Evolutionary conservation across 2,888 invertebrate species (phyloP).

Genomic region (Drosophila lacicola): DNA sequence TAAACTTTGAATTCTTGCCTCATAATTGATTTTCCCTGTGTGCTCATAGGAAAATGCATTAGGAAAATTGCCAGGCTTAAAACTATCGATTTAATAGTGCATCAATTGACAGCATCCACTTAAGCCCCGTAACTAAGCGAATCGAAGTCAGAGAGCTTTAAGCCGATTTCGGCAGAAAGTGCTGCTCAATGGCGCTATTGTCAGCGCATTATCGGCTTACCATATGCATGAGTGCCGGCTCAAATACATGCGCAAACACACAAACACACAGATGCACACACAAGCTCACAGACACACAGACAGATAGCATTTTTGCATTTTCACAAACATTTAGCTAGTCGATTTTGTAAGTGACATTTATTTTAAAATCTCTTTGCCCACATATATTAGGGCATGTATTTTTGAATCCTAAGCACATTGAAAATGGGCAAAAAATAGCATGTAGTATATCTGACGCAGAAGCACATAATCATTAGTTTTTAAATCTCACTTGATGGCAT

Average conservation of each 20-base stretch:
- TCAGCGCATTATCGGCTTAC: slow-evolving; percentile 74
- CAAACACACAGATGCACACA: not conserved
- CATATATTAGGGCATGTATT: not conserved
- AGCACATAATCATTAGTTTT: too few relatives aligned
- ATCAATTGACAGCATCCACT: slow-evolving; percentile 51
- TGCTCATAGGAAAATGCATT: not conserved
- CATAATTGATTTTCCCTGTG: not conserved
- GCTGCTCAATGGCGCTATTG: slow-evolving; percentile 67
- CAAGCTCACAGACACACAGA: not conserved
- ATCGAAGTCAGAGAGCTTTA: slow-evolving; percentile 72
- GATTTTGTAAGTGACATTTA: not conserved
- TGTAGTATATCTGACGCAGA: slow-evolving; percentile 1
- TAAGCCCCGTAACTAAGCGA: slow-evolving; percentile 63
- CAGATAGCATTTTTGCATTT: not conserved
- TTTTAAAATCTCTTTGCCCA: not conserved
- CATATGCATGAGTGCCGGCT: slow-evolving; percentile 64
- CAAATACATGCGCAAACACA: slow-evolving; percentile 5
- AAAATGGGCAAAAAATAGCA: too few relatives aligned
- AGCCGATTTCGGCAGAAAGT: slow-evolving; percentile 62
- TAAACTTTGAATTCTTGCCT: too few relatives aligned
- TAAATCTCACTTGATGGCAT: too few relatives aligned
- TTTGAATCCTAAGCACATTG: not conserved
- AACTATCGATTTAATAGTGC: slow-evolving; percentile 58
- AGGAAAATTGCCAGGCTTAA: slow-evolving; percentile 19
- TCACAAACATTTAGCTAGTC: not conserved